Evolutionary conservation across 2,113 vertebrate genomes (phyloP).

Genomic region (Dunckerocampus dactyliophorus): DNA sequence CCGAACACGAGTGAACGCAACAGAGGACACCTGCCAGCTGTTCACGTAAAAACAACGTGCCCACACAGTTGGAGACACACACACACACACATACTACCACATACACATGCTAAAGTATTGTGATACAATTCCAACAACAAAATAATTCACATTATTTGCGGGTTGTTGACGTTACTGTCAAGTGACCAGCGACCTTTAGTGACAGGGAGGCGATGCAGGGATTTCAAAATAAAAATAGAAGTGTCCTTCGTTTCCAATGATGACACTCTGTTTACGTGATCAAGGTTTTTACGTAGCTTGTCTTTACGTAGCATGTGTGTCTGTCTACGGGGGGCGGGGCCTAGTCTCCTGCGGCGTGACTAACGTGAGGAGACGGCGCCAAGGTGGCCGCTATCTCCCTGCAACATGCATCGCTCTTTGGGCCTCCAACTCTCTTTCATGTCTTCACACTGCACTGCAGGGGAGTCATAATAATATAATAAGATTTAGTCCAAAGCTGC

Average conservation of each 20-base stretch:
- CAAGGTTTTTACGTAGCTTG: conserved; percentile 11
- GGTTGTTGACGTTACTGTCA: conserved; percentile 26
- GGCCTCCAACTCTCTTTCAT: conserved; percentile 40
- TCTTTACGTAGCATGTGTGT: conserved; percentile 46
- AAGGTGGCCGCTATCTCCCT: conserved; percentile 63
- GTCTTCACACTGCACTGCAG: conserved; percentile 55
- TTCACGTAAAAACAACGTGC: conserved; percentile 48
- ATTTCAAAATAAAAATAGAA: background rate
- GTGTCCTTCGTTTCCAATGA: too few relatives aligned
- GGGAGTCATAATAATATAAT: background rate
- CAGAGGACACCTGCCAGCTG: conserved; percentile 70
- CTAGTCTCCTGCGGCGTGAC: conserved; percentile 66
- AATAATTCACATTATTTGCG: too few relatives aligned
- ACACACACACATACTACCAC: conserved; percentile 30
- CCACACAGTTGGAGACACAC: conserved; percentile 58
- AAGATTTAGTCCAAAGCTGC: background rate
- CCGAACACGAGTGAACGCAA: conserved; percentile 56
- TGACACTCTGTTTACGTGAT: background rate
- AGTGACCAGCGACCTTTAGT: conserved; percentile 34
- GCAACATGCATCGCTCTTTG: conserved; percentile 57
- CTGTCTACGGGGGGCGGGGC: conserved; percentile 22
- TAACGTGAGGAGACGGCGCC: conserved; percentile 68
- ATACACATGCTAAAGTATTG: conserved; percentile 15
- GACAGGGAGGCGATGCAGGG: too few relatives aligned
- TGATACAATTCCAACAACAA: too few relatives aligned